Percentiles rank a stretch among this genome's conserved stretches.
Conservation (phyloP, 2,113 vertebrate species). For the Microcebus ravelobensis region DNA sequence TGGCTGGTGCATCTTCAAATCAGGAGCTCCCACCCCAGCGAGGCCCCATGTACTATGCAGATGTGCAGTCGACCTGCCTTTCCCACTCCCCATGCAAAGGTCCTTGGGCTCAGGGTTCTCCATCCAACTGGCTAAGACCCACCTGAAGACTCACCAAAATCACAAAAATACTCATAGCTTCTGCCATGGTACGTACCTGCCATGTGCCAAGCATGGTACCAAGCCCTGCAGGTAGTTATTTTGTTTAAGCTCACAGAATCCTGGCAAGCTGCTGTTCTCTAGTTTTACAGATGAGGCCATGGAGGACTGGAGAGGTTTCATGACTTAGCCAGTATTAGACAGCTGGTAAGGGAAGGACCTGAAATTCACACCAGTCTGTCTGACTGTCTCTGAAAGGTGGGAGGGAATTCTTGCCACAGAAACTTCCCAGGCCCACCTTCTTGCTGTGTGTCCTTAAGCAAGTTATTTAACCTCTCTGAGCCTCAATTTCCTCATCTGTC, state of each 20-base stretch:
- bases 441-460: not conserved
- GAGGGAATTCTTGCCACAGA: not conserved
- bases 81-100: too few relatives aligned
- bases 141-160: not conserved
- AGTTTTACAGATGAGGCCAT: not conserved
- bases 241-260: too few relatives aligned
- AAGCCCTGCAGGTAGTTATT: not conserved
- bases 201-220: not conserved
- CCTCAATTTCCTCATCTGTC: not conserved
- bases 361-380: not conserved
- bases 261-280: not conserved
- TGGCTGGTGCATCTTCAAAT: not conserved
- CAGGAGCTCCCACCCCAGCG: not conserved
- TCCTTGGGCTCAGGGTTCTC: not conserved
- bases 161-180: too few relatives aligned
- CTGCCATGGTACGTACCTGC: not conserved
- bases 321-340: not conserved
- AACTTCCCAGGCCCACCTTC: not conserved
- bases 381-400: not conserved
- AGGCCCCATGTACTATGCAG: rapidly evolving
- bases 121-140: not conserved
- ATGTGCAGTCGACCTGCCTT: not conserved
- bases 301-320: not conserved
- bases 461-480: not conserved
- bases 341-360: not conserved